Percentiles rank a stretch among this genome's conserved stretches.
These are phyloP conservation scores for Polylopha cassiicola DNA, from an alignment of 2,888 invertebrate genomes.

Conservation along the genomic window DNA sequence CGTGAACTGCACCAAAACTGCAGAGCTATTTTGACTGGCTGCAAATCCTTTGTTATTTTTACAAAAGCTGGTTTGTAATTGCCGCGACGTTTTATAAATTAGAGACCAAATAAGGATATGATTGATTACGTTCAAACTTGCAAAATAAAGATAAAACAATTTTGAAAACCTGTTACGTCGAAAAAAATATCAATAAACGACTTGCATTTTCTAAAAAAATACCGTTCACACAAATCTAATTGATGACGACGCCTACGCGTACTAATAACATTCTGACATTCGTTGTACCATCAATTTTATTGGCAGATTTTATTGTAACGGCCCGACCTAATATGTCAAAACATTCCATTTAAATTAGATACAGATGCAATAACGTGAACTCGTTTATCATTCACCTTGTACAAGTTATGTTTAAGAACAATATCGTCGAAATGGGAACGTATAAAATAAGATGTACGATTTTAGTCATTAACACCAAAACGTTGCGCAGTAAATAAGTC, in stretches of 20 bases:
- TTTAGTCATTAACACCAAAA: conserved; percentile 24
- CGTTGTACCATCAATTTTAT: conserved; percentile 7
- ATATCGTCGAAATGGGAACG: conserved; percentile 16
- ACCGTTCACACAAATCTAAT: conserved; percentile 1
- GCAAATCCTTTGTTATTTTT: too few species aligned
- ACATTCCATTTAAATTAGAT: conserved; percentile 9
- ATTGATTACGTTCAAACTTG: not conserved
- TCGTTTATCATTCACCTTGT: conserved; percentile 2
- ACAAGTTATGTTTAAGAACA: conserved; percentile 1
- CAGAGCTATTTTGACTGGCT: too few species aligned
- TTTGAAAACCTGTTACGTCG: not conserved
- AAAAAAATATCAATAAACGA: not conserved
- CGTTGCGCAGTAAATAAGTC: conserved; percentile 5
- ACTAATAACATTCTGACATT: conserved; percentile 6
- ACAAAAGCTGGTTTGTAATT: too few species aligned
- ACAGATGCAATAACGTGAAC: too few species aligned
- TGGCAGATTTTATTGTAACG: not conserved
- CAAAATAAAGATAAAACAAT: too few species aligned
- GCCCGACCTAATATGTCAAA: conserved; percentile 8
- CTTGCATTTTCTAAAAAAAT: not conserved
- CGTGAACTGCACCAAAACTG: not conserved
- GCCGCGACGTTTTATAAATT: too few species aligned
- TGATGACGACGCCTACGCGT: not conserved
- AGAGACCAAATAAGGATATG: not conserved
- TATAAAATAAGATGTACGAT: conserved; percentile 23